Base-by-base conservation (phyloP, 92 coral and sea anemone species). In the Epizoanthus stellaris region DNA sequence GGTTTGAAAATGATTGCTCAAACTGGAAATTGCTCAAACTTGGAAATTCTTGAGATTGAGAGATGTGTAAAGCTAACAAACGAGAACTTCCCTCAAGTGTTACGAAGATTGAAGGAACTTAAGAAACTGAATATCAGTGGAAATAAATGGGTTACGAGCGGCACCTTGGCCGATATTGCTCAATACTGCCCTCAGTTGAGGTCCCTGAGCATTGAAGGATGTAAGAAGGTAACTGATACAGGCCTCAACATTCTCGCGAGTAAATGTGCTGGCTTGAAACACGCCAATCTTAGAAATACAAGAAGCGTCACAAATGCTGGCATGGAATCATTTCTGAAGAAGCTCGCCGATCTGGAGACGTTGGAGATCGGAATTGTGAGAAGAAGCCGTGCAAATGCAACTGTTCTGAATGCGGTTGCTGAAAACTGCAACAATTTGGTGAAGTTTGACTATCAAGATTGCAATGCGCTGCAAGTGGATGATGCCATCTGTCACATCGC, bases 301-400 rank as follows among this genome's bases (percentile, higher is more conserved):
- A 85, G 88, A 56, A 85, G 86, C 11, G 82, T 94, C 60, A 89
- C 93, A 16, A 89, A 94, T 58, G 71, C 73, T 47, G 98, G 98
- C 11, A 80, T 94, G 58, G 90, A 86, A 34, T 75, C 82, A 72
- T 89, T 94, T 59, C 82, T 94, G 6, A 80, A 79, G n/a, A 91
- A 89, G 71, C 53, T 82, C 20, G 75, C 90, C 20, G 39, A 75
- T 42, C 74, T 92, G 70, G 92, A 89, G 70, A 81, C 86, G 2
- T 36, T 94, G 36, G 95, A 92, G 82, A 87, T 94, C 34, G 95
- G 98, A 14, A 70, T 94, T 61, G 88, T 92, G 53, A 85, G 95
- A 6, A 88, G 89, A 19, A 91, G 98, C 10, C 92, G 91, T 3
- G 89, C 85, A n/a, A 87, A 92, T 39, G 91, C 76, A 25, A 81